Evolutionary conservation across 2,888 invertebrate species (phyloP).

Genomic region (Heliconius hortense): DNA sequence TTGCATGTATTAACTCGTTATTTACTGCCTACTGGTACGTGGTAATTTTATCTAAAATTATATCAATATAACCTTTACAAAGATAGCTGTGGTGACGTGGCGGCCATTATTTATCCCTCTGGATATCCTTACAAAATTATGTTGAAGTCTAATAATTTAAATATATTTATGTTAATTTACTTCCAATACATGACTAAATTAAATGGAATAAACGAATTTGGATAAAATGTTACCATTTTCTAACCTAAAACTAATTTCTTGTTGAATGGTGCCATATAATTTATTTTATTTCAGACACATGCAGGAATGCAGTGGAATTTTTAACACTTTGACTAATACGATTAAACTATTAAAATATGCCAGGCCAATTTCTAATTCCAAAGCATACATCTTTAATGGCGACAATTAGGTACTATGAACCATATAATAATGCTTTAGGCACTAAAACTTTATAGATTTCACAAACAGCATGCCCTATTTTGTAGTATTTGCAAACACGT

Average conservation of each 20-base stretch:
- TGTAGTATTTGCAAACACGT: constrained; percentile 67
- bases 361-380: constrained; percentile 4
- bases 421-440: constrained; percentile 6
- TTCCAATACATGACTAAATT: not conserved
- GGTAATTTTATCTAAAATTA: constrained; percentile 23
- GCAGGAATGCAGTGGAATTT: not conserved
- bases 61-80: constrained; percentile 16
- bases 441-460: not conserved
- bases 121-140: not conserved
- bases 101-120: not conserved
- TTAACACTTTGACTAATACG: not conserved
- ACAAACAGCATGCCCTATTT: constrained; percentile 56
- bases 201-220: not conserved
- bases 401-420: constrained; percentile 14
- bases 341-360: not conserved
- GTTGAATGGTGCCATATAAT: not conserved
- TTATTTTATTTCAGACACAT: not conserved
- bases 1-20: constrained; percentile 8
- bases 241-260: not conserved
- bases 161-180: not conserved
- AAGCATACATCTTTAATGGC: constrained; percentile 7
- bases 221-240: not conserved
- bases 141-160: not conserved
- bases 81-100: not conserved
- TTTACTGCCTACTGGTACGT: constrained; percentile 15